Evolutionary conservation across 2,888 invertebrate genomes (phyloP).

Genomic region (Panopea generosa): DNA sequence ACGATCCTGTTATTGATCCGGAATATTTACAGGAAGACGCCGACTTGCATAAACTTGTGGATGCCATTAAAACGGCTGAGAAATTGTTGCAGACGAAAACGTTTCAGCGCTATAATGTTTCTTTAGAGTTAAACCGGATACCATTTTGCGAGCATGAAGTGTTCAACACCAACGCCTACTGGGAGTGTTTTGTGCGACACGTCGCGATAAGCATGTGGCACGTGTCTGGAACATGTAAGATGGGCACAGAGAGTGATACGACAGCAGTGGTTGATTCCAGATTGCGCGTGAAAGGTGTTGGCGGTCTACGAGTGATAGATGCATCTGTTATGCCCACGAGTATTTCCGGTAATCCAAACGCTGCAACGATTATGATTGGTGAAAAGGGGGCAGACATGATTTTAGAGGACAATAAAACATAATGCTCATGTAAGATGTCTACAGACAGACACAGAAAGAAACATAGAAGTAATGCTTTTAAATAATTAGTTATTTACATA

Average conservation of each 20-base stretch:
- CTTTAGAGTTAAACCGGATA: neutral
- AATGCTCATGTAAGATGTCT: no score
- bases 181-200: constrained; percentile 47
- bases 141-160: constrained; percentile 16
- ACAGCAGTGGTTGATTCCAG: constrained; percentile 89
- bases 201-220: constrained; percentile 85
- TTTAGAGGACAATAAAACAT: constrained; percentile 12
- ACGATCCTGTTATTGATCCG: constrained; percentile 94
- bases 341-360: constrained; percentile 44
- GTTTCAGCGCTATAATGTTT: constrained; percentile 22
- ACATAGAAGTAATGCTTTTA: no score
- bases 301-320: constrained; percentile 41
- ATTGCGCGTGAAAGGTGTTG: constrained; percentile 61
- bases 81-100: constrained; percentile 23
- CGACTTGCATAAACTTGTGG: constrained; percentile 39
- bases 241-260: constrained; percentile 86
- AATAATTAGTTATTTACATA: no score
- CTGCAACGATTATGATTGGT: constrained; percentile 40
- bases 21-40: constrained; percentile 91
- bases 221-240: constrained; percentile 91
- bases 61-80: constrained; percentile 21
- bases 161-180: constrained; percentile 44
- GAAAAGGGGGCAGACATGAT: constrained; percentile 52
- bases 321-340: constrained; percentile 42
- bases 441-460: no score